These are phyloP conservation scores for Apis florea DNA, from an alignment of 1,140 invertebrate genomes.

Conservation along the genomic window DNA sequence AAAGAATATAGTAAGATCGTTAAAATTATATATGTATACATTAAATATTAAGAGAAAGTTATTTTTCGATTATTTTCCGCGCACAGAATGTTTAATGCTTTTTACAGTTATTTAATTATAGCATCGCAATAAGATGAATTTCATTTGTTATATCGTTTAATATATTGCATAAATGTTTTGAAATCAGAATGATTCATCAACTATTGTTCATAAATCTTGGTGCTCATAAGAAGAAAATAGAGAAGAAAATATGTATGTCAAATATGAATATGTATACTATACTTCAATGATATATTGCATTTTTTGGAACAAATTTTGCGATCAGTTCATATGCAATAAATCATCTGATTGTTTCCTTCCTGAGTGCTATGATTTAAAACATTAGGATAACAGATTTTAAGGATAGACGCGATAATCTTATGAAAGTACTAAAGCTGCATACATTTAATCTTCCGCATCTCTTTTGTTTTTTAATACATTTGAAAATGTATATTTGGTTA, in stretches of 20 bases:
- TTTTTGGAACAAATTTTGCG: not conserved
- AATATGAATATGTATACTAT: not conserved
- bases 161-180: not conserved
- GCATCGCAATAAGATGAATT: conserved; percentile 25
- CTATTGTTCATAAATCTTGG: not conserved
- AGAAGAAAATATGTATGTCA: not conserved
- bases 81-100: conserved; percentile 24
- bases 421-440: not conserved
- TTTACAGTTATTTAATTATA: conserved; percentile 16
- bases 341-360: not conserved
- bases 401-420: not conserved
- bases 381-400: conserved; percentile 2
- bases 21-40: conserved; percentile 5
- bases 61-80: conserved; percentile 8
- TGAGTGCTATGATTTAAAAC: too few relatives aligned
- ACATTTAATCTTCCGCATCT: not conserved
- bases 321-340: not conserved
- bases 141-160: conserved; percentile 10
- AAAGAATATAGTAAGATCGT: not conserved
- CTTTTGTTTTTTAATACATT: not conserved
- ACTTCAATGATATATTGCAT: not conserved
- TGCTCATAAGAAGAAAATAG: not conserved
- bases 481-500: not conserved
- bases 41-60: not conserved
- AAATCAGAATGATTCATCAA: not conserved